Evolutionary conservation across 2,888 invertebrate species (phyloP).

Genomic region (Nomada ruficornis): DNA sequence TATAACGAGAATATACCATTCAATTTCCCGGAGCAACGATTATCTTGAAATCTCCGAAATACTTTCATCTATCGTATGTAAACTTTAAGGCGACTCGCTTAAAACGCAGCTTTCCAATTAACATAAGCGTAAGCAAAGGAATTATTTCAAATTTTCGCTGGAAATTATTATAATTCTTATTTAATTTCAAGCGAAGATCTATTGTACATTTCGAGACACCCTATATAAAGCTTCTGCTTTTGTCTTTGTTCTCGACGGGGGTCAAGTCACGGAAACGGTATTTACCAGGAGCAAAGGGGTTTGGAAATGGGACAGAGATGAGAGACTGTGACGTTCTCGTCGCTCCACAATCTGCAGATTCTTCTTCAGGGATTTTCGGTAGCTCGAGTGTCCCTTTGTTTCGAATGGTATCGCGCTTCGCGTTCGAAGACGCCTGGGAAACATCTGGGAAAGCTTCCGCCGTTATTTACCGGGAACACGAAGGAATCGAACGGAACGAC

Average conservation of each 20-base stretch:
- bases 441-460: not conserved
- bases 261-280: conserved; percentile 41
- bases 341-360: conserved; percentile 41
- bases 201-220: not conserved
- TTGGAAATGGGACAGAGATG: conserved; percentile 30
- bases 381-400: conserved; percentile 31
- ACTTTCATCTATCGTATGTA: too few relatives aligned
- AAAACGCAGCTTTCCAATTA: too few relatives aligned
- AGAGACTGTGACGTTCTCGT: conserved; percentile 28
- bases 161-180: not conserved
- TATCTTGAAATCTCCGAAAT: too few relatives aligned
- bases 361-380: conserved; percentile 30
- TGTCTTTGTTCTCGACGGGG: conserved; percentile 56
- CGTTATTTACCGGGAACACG: conserved; percentile 18
- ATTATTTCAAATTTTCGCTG: too few relatives aligned
- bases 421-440: conserved; percentile 31
- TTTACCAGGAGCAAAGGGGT: conserved; percentile 30
- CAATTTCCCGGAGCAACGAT: too few relatives aligned
- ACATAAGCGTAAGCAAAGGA: too few relatives aligned
- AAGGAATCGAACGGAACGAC: conserved; percentile 20
- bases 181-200: not conserved
- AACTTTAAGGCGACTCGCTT: too few relatives aligned
- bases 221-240: conserved; percentile 42
- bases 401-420: conserved; percentile 11
- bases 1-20: too few relatives aligned